These are phyloP conservation scores for Ammodytes dubius DNA, from an alignment of 2,113 vertebrate species.

Conservation along the genomic window DNA sequence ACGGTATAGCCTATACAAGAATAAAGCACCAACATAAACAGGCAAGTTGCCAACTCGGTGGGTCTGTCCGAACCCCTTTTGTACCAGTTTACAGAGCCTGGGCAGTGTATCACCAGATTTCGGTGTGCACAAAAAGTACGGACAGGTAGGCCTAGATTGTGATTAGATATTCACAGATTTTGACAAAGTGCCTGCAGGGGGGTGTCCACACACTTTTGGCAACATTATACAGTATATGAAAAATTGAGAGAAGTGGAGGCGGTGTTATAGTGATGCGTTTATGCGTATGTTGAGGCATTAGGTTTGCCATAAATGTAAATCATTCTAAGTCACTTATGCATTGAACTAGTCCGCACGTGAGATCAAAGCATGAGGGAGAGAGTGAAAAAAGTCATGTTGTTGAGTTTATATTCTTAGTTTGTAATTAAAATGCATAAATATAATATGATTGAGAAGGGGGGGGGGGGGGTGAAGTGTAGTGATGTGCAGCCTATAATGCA, in stretches of 20 bases:
- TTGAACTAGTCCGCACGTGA: slow-evolving; percentile 44
- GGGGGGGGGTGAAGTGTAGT: too few relatives aligned
- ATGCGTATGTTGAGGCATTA: not conserved
- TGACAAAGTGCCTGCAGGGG: not conserved
- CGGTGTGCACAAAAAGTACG: too few relatives aligned
- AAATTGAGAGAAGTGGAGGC: too few relatives aligned
- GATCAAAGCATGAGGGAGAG: slow-evolving; percentile 10
- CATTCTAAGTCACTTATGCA: slow-evolving; percentile 32
- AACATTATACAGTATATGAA: not conserved
- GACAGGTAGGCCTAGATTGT: not conserved
- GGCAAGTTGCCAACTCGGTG: too few relatives aligned
- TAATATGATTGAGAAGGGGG: too few relatives aligned
- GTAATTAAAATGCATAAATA: too few relatives aligned
- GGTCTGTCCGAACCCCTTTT: too few relatives aligned
- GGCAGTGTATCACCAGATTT: too few relatives aligned
- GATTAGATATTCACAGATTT: not conserved
- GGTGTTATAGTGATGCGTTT: not conserved
- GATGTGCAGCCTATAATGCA: not conserved
- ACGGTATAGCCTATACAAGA: too few relatives aligned
- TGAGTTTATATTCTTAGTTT: too few relatives aligned
- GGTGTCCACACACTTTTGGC: slow-evolving; percentile 3
- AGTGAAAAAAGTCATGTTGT: not conserved
- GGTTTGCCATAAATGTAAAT: slow-evolving; percentile 14
- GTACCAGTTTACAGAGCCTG: too few relatives aligned
- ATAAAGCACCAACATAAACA: too few relatives aligned